A percentile compares a stretch with the other conserved stretches of the same genome.
Evolutionary conservation across 2,888 invertebrate species (phyloP).

Genomic region (Oscheius sp.): DNA sequence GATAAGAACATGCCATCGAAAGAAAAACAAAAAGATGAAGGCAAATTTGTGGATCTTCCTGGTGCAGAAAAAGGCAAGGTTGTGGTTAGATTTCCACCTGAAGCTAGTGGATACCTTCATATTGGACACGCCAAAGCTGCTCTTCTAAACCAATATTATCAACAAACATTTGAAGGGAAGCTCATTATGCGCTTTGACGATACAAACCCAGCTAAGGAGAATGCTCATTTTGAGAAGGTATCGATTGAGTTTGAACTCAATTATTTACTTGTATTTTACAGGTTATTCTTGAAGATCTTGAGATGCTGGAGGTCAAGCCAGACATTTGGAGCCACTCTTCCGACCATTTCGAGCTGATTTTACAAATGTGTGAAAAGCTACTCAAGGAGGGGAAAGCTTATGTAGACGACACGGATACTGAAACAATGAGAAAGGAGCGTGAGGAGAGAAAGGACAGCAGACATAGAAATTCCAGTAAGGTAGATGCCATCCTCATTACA

Average conservation of each 20-base stretch:
- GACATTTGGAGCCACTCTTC: conserved; percentile 94
- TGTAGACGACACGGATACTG: conserved; percentile 94
- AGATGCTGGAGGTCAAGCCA: conserved; percentile 89
- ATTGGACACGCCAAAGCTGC: conserved; percentile 99
- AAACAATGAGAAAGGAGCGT: conserved; percentile 92
- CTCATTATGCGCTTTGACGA: conserved; percentile 99
- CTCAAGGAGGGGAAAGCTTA: conserved; percentile 88
- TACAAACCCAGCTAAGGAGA: conserved; percentile 98
- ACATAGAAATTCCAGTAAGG: conserved; percentile 60
- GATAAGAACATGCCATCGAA: not conserved
- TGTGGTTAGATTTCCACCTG: conserved; percentile 97
- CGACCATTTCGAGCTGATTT: conserved; percentile 92
- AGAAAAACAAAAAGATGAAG: conserved; percentile 82
- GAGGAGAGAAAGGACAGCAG: conserved; percentile 87
- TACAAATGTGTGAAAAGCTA: conserved; percentile 87
- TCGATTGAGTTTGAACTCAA: too few relatives aligned
- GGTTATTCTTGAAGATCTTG: conserved; percentile 90
- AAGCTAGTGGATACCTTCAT: conserved; percentile 96
- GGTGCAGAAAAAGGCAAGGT: conserved; percentile 97
- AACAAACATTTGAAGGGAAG: conserved; percentile 89
- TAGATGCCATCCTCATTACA: not conserved
- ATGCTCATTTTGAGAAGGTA: conserved; percentile 94
- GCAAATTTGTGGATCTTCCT: conserved; percentile 95
- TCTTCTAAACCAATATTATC: conserved; percentile 95
- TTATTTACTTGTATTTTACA: conserved; percentile 60